phyloP scores from a whole-genome alignment of 2,797 vertebrate genomes.

The Anabacerthia variegaticeps region DNA sequence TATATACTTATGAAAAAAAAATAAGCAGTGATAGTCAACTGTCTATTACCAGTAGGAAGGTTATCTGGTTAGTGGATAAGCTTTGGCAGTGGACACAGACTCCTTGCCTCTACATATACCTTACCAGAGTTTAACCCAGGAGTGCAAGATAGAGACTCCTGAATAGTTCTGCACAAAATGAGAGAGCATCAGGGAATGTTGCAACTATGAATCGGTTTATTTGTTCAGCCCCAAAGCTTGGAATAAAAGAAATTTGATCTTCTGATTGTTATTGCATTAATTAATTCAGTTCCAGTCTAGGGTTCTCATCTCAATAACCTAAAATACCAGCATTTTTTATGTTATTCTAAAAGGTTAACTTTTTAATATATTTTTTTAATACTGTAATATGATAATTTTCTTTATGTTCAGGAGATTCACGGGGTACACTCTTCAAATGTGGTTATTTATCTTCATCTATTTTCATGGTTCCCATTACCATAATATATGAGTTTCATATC shows the following conservation, averaged over 20 bases:
- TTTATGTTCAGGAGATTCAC: neutral
- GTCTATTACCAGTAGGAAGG: neutral
- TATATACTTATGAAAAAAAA: neutral
- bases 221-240: neutral
- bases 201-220: neutral
- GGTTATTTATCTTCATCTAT: constrained; percentile 36
- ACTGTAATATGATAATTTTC: neutral
- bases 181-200: neutral
- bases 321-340: neutral
- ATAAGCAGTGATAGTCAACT: neutral
- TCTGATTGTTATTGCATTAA: neutral
- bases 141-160: neutral
- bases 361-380: neutral
- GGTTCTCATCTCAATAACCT: neutral
- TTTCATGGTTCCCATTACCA: constrained; percentile 31
- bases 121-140: neutral
- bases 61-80: neutral
- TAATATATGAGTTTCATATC: neutral
- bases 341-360: neutral
- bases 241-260: neutral
- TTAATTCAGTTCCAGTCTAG: neutral
- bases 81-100: neutral
- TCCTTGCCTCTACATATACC: neutral
- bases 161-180: neutral
- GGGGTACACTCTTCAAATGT: neutral